Conservation (phyloP, 2,113 vertebrate genomes). For the Electrona antarctica region DNA sequence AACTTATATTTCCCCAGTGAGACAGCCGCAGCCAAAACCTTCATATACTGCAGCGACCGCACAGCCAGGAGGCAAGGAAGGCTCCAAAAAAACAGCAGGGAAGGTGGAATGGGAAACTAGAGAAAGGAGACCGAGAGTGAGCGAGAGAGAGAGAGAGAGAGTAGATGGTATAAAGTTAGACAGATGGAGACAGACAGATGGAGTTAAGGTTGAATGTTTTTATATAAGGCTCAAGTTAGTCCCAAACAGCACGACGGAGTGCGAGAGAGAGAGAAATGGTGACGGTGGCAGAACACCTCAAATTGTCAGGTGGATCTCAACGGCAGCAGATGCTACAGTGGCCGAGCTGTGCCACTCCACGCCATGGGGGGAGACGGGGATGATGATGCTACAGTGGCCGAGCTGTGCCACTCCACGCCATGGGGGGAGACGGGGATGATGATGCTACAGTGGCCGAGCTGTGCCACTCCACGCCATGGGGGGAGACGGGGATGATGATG, state of each 20-base stretch:
- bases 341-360: neutral
- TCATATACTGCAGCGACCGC: slow-evolving; percentile 60
- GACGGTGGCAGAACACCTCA: neutral
- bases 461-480: neutral
- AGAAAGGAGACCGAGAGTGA: slow-evolving; percentile 19
- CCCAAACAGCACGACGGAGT: neutral
- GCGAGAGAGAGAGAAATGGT: neutral
- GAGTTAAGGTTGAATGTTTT: no score
- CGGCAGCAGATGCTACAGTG: neutral
- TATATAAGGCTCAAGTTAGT: no score
- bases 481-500: neutral
- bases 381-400: neutral
- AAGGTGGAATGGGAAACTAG: neutral
- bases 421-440: neutral
- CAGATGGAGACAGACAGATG: slow-evolving; percentile 33
- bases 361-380: neutral
- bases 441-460: neutral
- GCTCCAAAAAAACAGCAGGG: slow-evolving; percentile 49
- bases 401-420: neutral
- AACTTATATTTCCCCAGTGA: slow-evolving; percentile 75
- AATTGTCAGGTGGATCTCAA: neutral
- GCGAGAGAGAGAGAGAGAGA: slow-evolving; percentile 21
- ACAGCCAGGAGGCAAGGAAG: slow-evolving; percentile 28
- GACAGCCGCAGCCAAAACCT: slow-evolving; percentile 44
- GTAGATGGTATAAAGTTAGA: neutral